A percentile compares a stretch with the other conserved stretches of the same genome.
These are phyloP conservation scores for Hirudo medicinalis DNA, from an alignment of 1,140 invertebrate genomes.

Conservation along the genomic window DNA sequence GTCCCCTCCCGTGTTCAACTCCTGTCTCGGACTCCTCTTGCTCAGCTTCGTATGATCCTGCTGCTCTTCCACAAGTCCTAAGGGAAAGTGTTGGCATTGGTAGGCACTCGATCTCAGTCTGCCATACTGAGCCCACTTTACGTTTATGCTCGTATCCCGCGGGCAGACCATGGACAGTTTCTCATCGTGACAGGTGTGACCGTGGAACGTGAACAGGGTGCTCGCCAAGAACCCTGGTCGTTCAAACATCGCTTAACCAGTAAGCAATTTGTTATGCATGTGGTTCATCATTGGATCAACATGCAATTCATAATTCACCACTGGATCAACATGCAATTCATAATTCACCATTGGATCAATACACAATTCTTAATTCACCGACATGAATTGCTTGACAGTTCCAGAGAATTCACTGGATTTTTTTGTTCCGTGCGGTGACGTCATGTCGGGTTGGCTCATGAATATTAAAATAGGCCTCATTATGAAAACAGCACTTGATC, in stretches of 20 bases:
- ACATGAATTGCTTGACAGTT: too few species aligned
- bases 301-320: too few species aligned
- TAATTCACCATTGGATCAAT: too few species aligned
- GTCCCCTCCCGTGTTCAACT: too few species aligned
- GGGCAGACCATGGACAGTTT: conserved; percentile 68
- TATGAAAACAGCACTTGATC: too few species aligned
- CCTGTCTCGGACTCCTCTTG: too few species aligned
- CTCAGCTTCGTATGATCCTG: neutral
- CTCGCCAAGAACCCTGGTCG: conserved; percentile 64
- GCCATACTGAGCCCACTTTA: conserved; percentile 61
- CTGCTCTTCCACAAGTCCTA: neutral
- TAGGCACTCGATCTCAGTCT: conserved; percentile 31
- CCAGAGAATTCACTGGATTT: too few species aligned
- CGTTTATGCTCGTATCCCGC: conserved; percentile 67
- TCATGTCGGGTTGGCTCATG: too few species aligned
- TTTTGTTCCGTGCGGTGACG: too few species aligned
- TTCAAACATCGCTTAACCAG: neutral
- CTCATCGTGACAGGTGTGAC: conserved; percentile 71
- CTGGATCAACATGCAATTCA: too few species aligned
- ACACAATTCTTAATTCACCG: too few species aligned
- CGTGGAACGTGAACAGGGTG: conserved; percentile 71
- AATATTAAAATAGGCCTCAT: too few species aligned
- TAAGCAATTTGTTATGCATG: neutral
- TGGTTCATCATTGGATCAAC: neutral
- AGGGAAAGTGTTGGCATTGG: conserved; percentile 27